Conservation (phyloP, 1,140 invertebrate genomes). For the Callitettix versicolor region DNA sequence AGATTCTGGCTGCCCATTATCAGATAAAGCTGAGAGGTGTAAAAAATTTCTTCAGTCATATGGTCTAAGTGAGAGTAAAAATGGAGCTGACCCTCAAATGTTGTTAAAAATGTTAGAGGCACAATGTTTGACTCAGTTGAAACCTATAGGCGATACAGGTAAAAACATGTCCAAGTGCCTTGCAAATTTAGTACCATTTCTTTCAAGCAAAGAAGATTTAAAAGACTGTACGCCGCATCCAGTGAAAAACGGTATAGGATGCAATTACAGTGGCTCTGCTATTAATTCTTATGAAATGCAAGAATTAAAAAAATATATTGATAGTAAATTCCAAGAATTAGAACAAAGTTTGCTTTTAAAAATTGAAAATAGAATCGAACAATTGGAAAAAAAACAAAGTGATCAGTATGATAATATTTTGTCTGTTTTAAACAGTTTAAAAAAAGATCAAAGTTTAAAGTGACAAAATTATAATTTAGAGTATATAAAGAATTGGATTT, state of each 20-base stretch:
- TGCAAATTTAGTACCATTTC: not conserved
- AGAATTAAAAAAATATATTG: constrained; percentile 5
- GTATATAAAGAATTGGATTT: no score
- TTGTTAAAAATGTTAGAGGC: constrained; percentile 13
- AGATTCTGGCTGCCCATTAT: constrained; percentile 5
- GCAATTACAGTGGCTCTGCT: not conserved
- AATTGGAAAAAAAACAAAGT: constrained; percentile 6
- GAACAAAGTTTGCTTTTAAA: not conserved
- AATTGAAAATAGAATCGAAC: constrained; percentile 5
- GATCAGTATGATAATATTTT: constrained; percentile 10
- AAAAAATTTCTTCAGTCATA: constrained; percentile 12
- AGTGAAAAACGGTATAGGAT: not conserved
- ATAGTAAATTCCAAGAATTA: constrained; percentile 1
- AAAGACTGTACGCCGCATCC: not conserved
- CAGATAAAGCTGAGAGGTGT: constrained; percentile 14
- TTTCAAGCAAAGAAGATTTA: not conserved
- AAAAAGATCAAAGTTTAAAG: no score
- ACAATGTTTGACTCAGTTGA: not conserved
- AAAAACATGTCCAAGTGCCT: constrained; percentile 12
- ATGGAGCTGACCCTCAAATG: constrained; percentile 1
- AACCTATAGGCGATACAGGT: not conserved
- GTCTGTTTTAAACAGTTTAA: no score
- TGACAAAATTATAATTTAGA: no score
- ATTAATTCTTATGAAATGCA: not conserved
- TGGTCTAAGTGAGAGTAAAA: not conserved